Conservation (phyloP, 2,113 vertebrate genomes). For the Pterocles orientalis region DNA sequence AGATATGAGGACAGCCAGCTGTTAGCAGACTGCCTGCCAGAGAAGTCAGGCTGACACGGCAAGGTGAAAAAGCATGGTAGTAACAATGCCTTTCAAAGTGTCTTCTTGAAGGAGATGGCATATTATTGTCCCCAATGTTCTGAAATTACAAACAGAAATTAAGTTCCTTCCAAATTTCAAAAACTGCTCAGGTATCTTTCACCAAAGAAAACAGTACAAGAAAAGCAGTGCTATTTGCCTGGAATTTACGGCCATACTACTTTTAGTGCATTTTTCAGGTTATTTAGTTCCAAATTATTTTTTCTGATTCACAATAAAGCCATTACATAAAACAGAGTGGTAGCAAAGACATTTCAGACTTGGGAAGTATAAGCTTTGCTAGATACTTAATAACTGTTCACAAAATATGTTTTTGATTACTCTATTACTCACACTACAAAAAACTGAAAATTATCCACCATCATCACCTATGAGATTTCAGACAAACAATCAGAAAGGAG, state of each 20-base stretch:
- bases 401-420: neutral
- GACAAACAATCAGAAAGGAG: neutral
- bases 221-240: neutral
- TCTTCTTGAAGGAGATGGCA: neutral
- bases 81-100: neutral
- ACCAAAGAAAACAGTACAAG: neutral
- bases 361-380: neutral
- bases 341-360: neutral
- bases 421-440: neutral
- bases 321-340: neutral
- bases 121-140: neutral
- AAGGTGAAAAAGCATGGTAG: neutral
- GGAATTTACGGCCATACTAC: neutral
- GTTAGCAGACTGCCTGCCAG: neutral
- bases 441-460: neutral
- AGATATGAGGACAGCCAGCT: accelerated
- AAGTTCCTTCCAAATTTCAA: neutral
- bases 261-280: neutral
- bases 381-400: neutral
- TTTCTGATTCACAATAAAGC: neutral
- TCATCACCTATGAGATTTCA: neutral
- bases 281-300: neutral
- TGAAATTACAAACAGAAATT: neutral
- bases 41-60: neutral
- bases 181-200: neutral